phyloP scores from a whole-genome alignment of 2,888 invertebrate genomes.

The Drosophila longiperda region DNA sequence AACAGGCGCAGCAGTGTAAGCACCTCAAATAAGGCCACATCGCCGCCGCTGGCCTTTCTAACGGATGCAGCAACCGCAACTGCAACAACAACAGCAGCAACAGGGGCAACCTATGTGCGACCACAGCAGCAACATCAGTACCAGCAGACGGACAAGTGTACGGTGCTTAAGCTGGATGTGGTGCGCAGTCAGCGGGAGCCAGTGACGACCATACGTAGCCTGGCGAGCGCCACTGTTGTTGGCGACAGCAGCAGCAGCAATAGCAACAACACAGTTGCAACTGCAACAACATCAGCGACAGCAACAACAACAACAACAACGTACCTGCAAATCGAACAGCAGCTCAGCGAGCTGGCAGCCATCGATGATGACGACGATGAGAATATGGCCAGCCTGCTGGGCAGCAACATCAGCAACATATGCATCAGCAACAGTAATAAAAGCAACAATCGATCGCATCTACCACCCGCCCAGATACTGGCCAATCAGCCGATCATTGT shows the following conservation, averaged over 20 bases:
- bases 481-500: constrained; percentile 83
- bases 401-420: constrained; percentile 28
- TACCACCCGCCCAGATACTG: constrained; percentile 51
- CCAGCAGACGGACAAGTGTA: constrained; percentile 84
- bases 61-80: constrained; percentile 39
- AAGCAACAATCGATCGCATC: constrained; percentile 19
- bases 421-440: constrained; percentile 5
- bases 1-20: constrained; percentile 53
- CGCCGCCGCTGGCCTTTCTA: constrained; percentile 78
- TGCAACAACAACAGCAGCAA: constrained; percentile 8
- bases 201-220: constrained; percentile 49
- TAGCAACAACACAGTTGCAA: neutral
- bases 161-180: constrained; percentile 81
- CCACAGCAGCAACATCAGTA: constrained; percentile 84
- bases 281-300: constrained; percentile 18
- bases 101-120: constrained; percentile 56
- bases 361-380: constrained; percentile 63
- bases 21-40: constrained; percentile 81
- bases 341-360: constrained; percentile 64
- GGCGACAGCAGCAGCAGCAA: constrained; percentile 10
- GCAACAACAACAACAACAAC: constrained; percentile 56
- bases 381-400: constrained; percentile 61
- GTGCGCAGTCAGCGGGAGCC: constrained; percentile 62
- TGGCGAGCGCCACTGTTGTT: constrained; percentile 36
- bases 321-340: constrained; percentile 76